These are phyloP conservation scores for Achlya flavicornis DNA, from an alignment of 2,888 invertebrate species.

Conservation along the genomic window DNA sequence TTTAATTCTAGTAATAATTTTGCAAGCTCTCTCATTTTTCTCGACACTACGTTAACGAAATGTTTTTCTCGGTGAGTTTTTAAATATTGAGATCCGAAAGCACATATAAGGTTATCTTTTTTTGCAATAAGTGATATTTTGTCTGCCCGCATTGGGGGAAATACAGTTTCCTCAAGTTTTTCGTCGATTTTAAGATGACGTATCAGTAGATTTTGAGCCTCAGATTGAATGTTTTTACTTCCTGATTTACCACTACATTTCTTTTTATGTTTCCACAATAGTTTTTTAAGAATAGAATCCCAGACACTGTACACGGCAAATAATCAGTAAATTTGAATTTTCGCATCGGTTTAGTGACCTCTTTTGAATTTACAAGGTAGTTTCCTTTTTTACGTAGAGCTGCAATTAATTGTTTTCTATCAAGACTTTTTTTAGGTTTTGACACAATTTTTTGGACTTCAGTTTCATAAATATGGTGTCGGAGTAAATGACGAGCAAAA, in stretches of 20 bases:
- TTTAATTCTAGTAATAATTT: constrained; percentile 10
- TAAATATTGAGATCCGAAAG: no score
- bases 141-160: constrained; percentile 37
- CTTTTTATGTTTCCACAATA: constrained; percentile 34
- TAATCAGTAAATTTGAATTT: constrained; percentile 31
- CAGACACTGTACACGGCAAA: constrained; percentile 33
- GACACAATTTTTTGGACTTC: constrained; percentile 19
- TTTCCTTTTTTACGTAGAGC: constrained; percentile 40
- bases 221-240: constrained; percentile 33
- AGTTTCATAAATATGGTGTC: constrained; percentile 30
- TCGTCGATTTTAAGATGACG: constrained; percentile 38
- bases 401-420: constrained; percentile 15
- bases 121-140: constrained; percentile 37
- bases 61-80: constrained; percentile 25
- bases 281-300: constrained; percentile 33
- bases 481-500: constrained; percentile 34
- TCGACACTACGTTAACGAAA: constrained; percentile 31
- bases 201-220: constrained; percentile 41
- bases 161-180: constrained; percentile 39
- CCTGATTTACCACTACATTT: constrained; percentile 21
- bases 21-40: constrained; percentile 22
- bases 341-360: constrained; percentile 33
- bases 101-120: not conserved
- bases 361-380: constrained; percentile 31
- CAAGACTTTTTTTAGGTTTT: constrained; percentile 23